Conservation (phyloP, 2,113 vertebrate genomes). For the Empidonax alnorum region DNA sequence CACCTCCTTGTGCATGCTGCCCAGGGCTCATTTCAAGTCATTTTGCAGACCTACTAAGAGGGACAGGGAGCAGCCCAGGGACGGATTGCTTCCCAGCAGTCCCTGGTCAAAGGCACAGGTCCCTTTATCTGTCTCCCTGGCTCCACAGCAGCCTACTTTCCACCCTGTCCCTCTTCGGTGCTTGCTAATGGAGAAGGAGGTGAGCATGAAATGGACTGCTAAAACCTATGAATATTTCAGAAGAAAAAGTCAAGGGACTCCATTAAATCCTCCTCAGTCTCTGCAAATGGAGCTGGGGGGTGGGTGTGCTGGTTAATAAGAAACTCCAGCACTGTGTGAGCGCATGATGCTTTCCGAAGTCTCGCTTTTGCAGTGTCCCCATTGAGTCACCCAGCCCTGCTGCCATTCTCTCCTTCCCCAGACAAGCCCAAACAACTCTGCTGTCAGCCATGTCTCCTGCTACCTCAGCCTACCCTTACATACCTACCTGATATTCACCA, state of each 20-base stretch:
- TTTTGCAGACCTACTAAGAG: not conserved
- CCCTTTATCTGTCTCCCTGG: not conserved
- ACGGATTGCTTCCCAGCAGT: not conserved
- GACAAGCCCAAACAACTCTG: not conserved
- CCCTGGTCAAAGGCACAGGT: not conserved
- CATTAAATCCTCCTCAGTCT: conserved; percentile 67
- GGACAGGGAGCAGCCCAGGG: not conserved
- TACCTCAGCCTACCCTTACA: not conserved
- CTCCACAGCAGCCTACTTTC: not conserved
- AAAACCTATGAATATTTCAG: conserved; percentile 79
- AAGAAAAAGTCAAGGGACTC: conserved; percentile 70
- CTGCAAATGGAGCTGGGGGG: conserved; percentile 58
- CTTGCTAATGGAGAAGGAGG: conserved; percentile 66
- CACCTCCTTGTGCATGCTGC: not conserved
- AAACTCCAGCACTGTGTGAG: not conserved
- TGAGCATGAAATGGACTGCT: conserved; percentile 67
- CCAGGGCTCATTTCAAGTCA: not conserved
- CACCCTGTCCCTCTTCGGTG: not conserved
- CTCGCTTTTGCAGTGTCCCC: not conserved
- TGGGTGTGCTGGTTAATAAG: conserved; percentile 33
- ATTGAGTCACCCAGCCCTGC: not conserved
- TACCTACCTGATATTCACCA: not conserved
- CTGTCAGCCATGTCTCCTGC: not conserved
- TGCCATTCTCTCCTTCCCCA: not conserved
- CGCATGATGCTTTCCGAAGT: not conserved